A percentile compares a stretch with the other conserved stretches of the same genome.
Evolutionary conservation across 1,140 invertebrate genomes (phyloP).

Genomic region (Danaus plexippus): DNA sequence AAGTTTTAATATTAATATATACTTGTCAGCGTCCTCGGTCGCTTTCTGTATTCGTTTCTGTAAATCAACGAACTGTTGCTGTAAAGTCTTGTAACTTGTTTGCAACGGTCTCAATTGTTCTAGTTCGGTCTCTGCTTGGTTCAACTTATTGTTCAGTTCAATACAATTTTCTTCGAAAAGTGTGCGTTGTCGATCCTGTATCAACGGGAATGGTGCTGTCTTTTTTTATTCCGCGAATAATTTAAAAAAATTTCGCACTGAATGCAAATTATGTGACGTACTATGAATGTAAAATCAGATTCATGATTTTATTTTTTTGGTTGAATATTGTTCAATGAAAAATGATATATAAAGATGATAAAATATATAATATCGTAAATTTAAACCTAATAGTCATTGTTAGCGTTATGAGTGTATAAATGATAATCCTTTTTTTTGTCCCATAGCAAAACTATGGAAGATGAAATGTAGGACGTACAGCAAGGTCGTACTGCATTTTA

Average conservation of each 20-base stretch:
- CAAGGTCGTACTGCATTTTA: slow-evolving; percentile 47
- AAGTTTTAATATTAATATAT: slow-evolving; percentile 1
- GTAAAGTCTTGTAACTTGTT: slow-evolving; percentile 29
- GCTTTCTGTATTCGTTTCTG: slow-evolving; percentile 37
- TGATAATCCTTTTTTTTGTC: too few species aligned
- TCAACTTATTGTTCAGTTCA: slow-evolving; percentile 34
- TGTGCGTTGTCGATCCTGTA: slow-evolving; percentile 46
- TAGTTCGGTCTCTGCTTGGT: slow-evolving; percentile 41
- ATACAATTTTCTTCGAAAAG: slow-evolving; percentile 48
- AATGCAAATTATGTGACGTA: slow-evolving; percentile 2
- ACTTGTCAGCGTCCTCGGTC: slow-evolving; percentile 48
- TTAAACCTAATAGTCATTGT: too few species aligned
- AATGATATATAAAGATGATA: too few species aligned
- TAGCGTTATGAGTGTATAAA: too few species aligned
- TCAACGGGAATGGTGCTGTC: background rate
- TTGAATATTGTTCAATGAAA: too few species aligned
- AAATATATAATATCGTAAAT: too few species aligned
- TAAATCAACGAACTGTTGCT: slow-evolving; percentile 48
- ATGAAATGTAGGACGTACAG: slow-evolving; percentile 23
- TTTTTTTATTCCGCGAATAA: background rate
- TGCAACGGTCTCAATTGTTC: slow-evolving; percentile 43
- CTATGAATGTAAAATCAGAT: background rate
- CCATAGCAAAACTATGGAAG: too few species aligned
- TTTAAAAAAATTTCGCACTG: background rate
- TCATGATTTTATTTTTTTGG: too few species aligned